Base-by-base conservation (phyloP, 2,113 vertebrate species). In the Prunella himalayana region DNA sequence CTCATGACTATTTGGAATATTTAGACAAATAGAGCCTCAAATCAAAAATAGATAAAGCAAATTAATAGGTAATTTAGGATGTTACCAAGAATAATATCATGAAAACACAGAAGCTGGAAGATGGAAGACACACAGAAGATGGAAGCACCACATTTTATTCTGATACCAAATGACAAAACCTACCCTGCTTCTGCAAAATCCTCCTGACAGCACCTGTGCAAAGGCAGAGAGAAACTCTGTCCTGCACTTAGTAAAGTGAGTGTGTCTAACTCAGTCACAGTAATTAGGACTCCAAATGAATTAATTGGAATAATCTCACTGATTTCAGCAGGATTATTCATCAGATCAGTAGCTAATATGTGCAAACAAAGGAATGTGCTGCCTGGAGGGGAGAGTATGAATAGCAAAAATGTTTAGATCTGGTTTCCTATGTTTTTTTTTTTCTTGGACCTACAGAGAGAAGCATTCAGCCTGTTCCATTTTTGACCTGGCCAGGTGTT, bases 21-120 rank as follows among this genome's bases (percentile, higher is more conserved):
- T 93, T 95, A 90, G 37, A 56, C 37, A 93, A 89, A 64, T 20
- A 65, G 82, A 92, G 15, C 25, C 56, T 86, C 59, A 83, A 69
- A 80, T 93, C 16, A 87, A 84, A 81, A 85, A 72, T 2, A 91
- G 27, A 42, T 65, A 45, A 88, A 88, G 44, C 5, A 80, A 90
- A 86, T 73, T 73, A 80, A 50, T 47, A 90, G 30, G 54, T 83
- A 61, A 73, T 88, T 72, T 50, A 73, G 71, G 50, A 59, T 28
- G 9, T 70, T 72, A 42, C 33, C 54, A 77, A 56, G 47, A 90
- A 81, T 77, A 90, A 30, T 24, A 25, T 47, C 6, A 1, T 56
- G 39, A 86, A 81, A 47, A 66, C 27, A 51, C 7, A 35, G 47
- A 63, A 86, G 50, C n/a, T 63, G 24, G 76, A 88, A 90, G 64